Base-by-base conservation (phyloP, 1,140 invertebrate species). In the Cylas formicarius region DNA sequence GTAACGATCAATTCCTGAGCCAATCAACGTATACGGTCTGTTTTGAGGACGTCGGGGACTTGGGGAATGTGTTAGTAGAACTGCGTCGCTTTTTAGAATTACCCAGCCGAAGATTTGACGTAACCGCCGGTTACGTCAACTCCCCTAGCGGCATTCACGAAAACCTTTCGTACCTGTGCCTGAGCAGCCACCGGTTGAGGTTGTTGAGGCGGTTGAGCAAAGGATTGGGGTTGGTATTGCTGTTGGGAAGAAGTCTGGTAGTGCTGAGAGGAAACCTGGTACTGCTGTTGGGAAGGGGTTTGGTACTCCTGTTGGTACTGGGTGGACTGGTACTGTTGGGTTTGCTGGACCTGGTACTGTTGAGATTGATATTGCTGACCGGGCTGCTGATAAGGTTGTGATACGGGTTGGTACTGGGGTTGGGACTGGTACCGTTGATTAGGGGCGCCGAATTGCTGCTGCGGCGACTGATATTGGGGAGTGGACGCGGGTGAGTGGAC, bases 141-240 rank as follows among this genome's bases (percentile, higher is more conserved):
- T 31, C 31, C 23, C 26, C 20, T 28, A 34, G 23, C 17, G 10
- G 39, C 39, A 34, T 48, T 40, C 45, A 26, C 24, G 27, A 52
- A 48, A 14, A 21, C 31, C 27, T 31, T 31, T 11, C 48, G 63
- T 52, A 66, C 63, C 58, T 69, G 69, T 39, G 67, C 62, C 54
- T 67, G 67, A 49, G 66, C 61, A 48, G 55, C 60, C 48, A 56
- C 60, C 28, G 67, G 65, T 39, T 67, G 66, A 42, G 57, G 64
- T 36, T 67, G 67, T 43, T 56, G 40, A 19, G 65, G 63, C 28
- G 58, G 63, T 48, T 65, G 65, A 39, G 59, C 59, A 11, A 31
- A 31, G 66, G 72, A 18, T 50, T 51, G 53, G 26, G 54, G 55
- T 44, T 60, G 60, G 49, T 55, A 56, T 53, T 66, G 58, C 16